phyloP scores from a whole-genome alignment of 2,797 vertebrate genomes.

The Myripristis murdjan region DNA sequence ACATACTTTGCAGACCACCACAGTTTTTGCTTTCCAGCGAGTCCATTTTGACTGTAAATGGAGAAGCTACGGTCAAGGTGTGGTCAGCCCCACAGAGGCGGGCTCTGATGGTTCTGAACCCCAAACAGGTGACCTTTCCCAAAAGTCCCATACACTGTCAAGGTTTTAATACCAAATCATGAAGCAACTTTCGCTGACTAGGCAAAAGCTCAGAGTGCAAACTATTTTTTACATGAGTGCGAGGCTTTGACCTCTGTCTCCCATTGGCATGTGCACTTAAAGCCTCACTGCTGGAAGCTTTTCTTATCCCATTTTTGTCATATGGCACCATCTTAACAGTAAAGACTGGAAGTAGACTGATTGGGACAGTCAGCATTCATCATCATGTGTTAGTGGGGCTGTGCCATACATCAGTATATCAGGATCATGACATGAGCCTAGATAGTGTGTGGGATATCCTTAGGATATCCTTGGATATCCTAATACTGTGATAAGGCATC shows the following conservation, averaged over 20 bases:
- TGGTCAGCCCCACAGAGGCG: conserved; percentile 13
- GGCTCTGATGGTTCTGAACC: conserved; percentile 3
- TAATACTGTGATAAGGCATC: no score
- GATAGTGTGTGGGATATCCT: no score
- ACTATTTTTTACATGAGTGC: no score
- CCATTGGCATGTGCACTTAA: no score
- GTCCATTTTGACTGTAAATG: conserved; percentile 21
- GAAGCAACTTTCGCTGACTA: no score
- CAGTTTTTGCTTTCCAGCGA: conserved; percentile 14
- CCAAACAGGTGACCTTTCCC: not conserved
- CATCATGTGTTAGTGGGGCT: conserved; percentile 1
- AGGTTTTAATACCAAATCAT: no score
- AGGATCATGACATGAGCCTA: no score
- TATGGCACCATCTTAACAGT: conserved; percentile 1
- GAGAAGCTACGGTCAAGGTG: conserved; percentile 12
- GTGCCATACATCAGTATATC: no score
- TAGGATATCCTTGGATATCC: no score
- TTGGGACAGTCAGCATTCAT: not conserved
- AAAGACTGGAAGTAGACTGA: conserved; percentile 1
- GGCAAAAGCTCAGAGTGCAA: no score
- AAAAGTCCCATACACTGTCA: not conserved
- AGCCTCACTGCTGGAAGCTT: not conserved
- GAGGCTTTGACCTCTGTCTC: no score
- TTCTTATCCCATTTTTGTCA: not conserved
- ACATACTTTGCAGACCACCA: no score